Evolutionary conservation across 2,888 invertebrate species (phyloP), one percentile per base, ranked within the genome.

Genomic region (Pilophorus perplexus): DNA sequence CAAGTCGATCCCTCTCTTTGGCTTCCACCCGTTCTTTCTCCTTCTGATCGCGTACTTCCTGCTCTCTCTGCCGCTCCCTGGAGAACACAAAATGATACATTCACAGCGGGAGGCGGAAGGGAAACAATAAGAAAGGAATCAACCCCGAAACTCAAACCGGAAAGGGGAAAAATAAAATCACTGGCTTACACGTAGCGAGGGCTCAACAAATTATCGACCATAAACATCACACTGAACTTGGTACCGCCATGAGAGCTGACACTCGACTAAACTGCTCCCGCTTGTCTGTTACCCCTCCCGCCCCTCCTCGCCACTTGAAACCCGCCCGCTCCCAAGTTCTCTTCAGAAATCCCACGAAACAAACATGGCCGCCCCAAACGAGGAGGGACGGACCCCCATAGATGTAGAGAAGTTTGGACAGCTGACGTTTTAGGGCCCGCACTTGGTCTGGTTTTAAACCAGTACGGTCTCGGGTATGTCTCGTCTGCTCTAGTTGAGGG

Each of bases 51-150:
- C 76, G 72, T 70, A 82, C 81, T 67, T 78, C 81, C 75, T 85
- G 85, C 75, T 85, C 86, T 74, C 87, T 84, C 44, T 65, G 65
- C 75, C 86, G 79, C 73, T 85, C 85, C 75, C 84, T 80, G 59
- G 71, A 74, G 67, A 69, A 59, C 57, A 66, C 65, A 66, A 67
- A 67, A 68, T 46, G 67, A 66, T 60, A 52, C 40, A 55, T 55
- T 55, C 37, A 28, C 38, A 52, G 8, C 52, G 28, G 52, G n/a
- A n/a, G n/a, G n/a, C n/a, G n/a, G n/a, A n/a, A 27, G 27, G 27
- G 28, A 55, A 57, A 57, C 54, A 54, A 27, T 40, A 37, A n/a
- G n/a, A n/a, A n/a, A n/a, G n/a, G 37, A 33, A 8, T 4, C 6
- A 23, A 10, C 25, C 28, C 8, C 28, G 14, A 2, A 33, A 54